phyloP scores from a whole-genome alignment of 53 echinoderm and acorn worm genomes.

The Echinarachnius parma region DNA sequence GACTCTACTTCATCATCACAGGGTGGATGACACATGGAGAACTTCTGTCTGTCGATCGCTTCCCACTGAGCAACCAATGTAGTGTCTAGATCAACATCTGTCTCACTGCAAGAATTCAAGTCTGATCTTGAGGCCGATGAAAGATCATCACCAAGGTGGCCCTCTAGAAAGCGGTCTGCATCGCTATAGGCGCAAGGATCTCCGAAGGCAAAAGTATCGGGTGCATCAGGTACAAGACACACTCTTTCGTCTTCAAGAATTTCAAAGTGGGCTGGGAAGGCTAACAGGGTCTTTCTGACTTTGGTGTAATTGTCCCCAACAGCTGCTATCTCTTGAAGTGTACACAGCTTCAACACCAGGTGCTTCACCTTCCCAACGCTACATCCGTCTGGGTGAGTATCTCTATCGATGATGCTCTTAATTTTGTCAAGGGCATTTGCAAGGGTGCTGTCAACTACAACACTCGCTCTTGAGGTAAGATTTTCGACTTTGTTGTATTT shows the following conservation, averaged over 20 bases:
- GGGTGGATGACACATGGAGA: too few species aligned
- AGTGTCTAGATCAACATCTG: too few species aligned
- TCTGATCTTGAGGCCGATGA: too few species aligned
- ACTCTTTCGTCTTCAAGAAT: slow-evolving; percentile 4
- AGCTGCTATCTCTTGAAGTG: slow-evolving; percentile 5
- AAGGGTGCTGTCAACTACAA: background rate
- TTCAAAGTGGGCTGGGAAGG: slow-evolving; percentile 16
- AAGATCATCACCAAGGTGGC: too few species aligned
- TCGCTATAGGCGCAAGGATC: too few species aligned
- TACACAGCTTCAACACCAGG: background rate
- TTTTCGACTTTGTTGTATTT: too few species aligned
- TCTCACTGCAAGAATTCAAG: too few species aligned
- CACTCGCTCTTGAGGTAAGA: background rate
- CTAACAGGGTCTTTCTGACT: slow-evolving; percentile 5
- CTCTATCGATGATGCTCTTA: background rate
- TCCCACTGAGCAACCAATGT: too few species aligned
- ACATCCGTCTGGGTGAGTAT: background rate
- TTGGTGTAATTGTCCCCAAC: background rate
- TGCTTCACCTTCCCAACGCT: background rate
- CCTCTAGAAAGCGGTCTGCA: too few species aligned
- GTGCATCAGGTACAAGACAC: background rate
- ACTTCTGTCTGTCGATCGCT: too few species aligned
- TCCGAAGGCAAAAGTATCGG: too few species aligned
- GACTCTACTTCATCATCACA: slow-evolving; percentile 23
- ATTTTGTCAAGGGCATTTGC: slow-evolving; percentile 19